Evolutionary conservation across 2,888 invertebrate species (phyloP), one percentile per base, ranked within the genome.

Genomic region (Yponomeuta malinellus): DNA sequence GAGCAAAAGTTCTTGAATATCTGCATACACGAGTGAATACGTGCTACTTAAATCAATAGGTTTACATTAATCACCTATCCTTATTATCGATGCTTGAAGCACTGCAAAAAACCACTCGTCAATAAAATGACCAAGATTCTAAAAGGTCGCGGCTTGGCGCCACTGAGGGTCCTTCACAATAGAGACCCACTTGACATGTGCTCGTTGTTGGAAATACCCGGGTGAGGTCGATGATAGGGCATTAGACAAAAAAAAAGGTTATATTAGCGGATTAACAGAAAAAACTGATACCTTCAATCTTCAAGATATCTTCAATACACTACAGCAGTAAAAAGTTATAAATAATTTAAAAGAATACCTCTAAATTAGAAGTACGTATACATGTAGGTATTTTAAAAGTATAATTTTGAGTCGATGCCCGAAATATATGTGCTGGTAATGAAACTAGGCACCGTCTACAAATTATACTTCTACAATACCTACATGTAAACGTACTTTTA

Each of bases 131-230:
- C n/a, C 15, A 12, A 52, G 68, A 71, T 71, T 71, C 70, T 43
- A 43, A 70, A 79, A 79, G 78, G 80, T 78, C 77, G 75, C 74
- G 74, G 71, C 73, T 72, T 84, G 89, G 89, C 89, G 89, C 89
- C 89, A 80, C 74, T 73, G 81, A 88, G 88, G 76, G 88, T 84
- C 81, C 88, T 89, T 79, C 77, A 86, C 79, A 76, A 78, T 52
- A 43, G 68, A 76, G 78, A 80, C 75, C 79, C 80, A 79, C 81
- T 83, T 48, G 23, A 69, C 10, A 29, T 23, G 59, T 33, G 15
- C 69, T 69, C 33, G n/a, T 37, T 10, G 48, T 0, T 68, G 15
- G 29, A 15, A n/a, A 37, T 43, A 68, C 37, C n/a, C n/a, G 33
- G 33, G 5, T 65, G 33, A 65, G 10, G 29, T 29, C 12, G 31